Percentiles rank a stretch among this genome's conserved stretches.
phyloP scores from a whole-genome alignment of 1,140 invertebrate species.

The Caenorhabditis tropicalis region DNA sequence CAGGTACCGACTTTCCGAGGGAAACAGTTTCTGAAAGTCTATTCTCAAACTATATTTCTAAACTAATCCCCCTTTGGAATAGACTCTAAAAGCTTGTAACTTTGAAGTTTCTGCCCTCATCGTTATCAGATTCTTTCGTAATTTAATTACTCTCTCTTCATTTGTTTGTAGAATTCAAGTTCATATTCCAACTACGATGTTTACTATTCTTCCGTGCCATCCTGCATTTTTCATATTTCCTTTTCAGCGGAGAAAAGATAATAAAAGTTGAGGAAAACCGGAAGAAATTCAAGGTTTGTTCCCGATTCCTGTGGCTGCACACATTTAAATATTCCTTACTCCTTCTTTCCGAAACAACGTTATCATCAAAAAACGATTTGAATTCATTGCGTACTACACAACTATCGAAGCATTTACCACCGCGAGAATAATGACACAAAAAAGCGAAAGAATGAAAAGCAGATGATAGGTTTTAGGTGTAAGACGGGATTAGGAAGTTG shows the following conservation, averaged over 20 bases:
- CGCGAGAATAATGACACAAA: not conserved
- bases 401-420: not conserved
- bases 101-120: not conserved
- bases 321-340: constrained; percentile 1
- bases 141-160: not conserved
- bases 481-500: not conserved
- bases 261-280: not conserved
- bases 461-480: constrained; percentile 35
- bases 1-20: too few species aligned
- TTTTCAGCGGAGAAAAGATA: not conserved
- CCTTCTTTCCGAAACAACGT: not conserved
- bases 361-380: not conserved
- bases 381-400: constrained; percentile 17
- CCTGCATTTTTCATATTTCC: not conserved
- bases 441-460: not conserved
- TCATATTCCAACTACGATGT: not conserved
- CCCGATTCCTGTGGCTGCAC: not conserved
- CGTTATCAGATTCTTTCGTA: not conserved
- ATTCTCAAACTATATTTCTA: too few species aligned
- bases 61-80: not conserved
- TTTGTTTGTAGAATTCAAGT: not conserved
- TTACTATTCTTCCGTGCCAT: constrained; percentile 20
- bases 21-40: too few species aligned
- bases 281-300: not conserved
- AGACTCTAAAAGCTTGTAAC: not conserved